These are phyloP conservation scores for Heteractis magnifica DNA, from an alignment of 92 coral and sea anemone genomes.

Conservation along the genomic window DNA sequence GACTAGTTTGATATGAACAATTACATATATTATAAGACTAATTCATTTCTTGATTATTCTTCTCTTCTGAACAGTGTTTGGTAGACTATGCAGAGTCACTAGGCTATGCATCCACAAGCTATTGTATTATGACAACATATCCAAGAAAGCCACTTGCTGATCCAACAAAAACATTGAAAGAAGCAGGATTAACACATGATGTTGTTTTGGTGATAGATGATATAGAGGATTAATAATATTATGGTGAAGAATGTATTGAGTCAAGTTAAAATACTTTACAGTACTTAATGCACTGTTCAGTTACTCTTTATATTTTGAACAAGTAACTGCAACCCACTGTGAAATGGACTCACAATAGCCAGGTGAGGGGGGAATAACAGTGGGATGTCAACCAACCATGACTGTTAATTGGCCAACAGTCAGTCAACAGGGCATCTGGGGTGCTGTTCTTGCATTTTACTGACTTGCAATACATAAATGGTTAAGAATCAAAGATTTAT, in stretches of 20 bases:
- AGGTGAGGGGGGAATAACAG: no score
- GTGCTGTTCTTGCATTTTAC: no score
- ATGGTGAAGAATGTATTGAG: background rate
- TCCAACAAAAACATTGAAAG: conserved; percentile 49
- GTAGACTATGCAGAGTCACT: conserved; percentile 60
- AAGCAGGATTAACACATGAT: conserved; percentile 76
- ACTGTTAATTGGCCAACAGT: no score
- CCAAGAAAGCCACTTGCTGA: conserved; percentile 67
- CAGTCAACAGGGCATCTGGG: no score
- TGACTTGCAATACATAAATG: no score
- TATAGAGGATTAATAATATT: conserved; percentile 8
- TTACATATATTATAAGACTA: background rate
- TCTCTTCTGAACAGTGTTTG: conserved; percentile 38
- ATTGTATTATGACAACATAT: conserved; percentile 61
- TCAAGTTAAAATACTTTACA: background rate
- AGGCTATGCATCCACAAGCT: conserved; percentile 60
- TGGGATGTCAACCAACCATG: no score
- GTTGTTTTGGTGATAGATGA: conserved; percentile 76
- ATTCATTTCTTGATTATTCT: background rate
- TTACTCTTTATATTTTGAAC: no score
- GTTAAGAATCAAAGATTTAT: no score
- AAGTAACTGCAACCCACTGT: background rate
- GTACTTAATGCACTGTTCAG: no score
- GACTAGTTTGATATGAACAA: background rate
- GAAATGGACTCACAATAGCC: no score